These are phyloP conservation scores for Drosophila pseudoobscura DNA, from an alignment of 1,140 invertebrate species.

Conservation along the genomic window DNA sequence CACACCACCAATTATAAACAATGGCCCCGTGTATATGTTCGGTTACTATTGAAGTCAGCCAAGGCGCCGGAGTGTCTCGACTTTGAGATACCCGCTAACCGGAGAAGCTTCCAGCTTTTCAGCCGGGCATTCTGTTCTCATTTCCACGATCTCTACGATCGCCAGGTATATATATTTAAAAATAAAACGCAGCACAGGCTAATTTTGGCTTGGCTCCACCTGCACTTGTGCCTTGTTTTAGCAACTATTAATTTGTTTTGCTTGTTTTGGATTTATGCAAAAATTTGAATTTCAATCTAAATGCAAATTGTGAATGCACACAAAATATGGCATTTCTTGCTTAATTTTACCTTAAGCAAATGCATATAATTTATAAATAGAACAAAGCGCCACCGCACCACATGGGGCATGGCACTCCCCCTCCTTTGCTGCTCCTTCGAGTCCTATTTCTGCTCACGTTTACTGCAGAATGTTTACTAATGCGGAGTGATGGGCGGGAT, in stretches of 20 bases:
- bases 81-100: neutral
- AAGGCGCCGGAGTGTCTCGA: conserved; percentile 29
- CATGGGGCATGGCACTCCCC: no score
- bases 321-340: conserved; percentile 27
- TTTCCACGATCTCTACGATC: no score
- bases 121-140: no score
- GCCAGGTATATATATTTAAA: no score
- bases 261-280: conserved; percentile 13
- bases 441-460: neutral
- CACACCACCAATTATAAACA: conserved; percentile 79
- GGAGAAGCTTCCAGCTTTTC: conserved; percentile 64
- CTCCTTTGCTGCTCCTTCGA: no score
- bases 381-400: neutral
- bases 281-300: conserved; percentile 67
- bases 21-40: conserved; percentile 61
- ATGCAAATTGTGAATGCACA: conserved; percentile 58
- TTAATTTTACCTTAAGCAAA: conserved; percentile 13
- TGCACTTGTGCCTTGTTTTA: no score
- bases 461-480: conserved; percentile 24
- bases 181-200: no score
- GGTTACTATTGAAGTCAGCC: conserved; percentile 63
- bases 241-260: neutral
- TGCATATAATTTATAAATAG: conserved; percentile 43
- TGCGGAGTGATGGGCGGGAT: conserved; percentile 32
- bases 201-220: no score